A percentile compares a stretch with the other conserved stretches of the same genome.
Conservation (phyloP, 2,797 vertebrate genomes). For the Chelonia mydas region DNA sequence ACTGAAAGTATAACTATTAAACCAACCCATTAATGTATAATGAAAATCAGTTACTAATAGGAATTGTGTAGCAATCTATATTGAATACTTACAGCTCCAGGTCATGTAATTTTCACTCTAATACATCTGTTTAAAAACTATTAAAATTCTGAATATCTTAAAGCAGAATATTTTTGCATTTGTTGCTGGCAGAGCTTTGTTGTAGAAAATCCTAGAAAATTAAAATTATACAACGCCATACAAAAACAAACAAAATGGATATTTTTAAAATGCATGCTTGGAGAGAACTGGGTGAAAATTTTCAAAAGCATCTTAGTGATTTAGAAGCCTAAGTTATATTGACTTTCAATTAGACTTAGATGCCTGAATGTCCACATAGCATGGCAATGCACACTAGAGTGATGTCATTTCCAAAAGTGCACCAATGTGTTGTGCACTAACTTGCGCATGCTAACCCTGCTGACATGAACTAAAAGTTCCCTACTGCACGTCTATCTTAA, state of each 20-base stretch:
- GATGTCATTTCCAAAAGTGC: not conserved
- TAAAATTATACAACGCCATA: slow-evolving; percentile 67
- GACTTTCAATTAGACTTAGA: slow-evolving; percentile 8
- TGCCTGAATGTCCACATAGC: slow-evolving; percentile 23
- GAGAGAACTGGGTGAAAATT: slow-evolving; percentile 49
- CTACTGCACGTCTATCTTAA: not conserved
- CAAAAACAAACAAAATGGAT: slow-evolving; percentile 71
- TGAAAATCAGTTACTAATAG: not conserved
- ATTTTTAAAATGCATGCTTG: slow-evolving; percentile 51
- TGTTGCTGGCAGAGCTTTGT: slow-evolving; percentile 56
- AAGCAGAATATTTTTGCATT: slow-evolving; percentile 71
- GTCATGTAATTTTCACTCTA: slow-evolving; percentile 41
- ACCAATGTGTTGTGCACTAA: not conserved
- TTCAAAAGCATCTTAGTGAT: slow-evolving; percentile 66
- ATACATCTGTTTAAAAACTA: slow-evolving; percentile 53
- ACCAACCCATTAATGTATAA: slow-evolving; percentile 3
- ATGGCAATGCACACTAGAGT: not conserved
- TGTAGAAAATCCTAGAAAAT: slow-evolving; percentile 71
- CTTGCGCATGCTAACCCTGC: not conserved
- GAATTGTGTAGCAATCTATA: slow-evolving; percentile 8
- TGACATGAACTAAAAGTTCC: not conserved
- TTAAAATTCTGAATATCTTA: slow-evolving; percentile 51
- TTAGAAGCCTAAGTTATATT: slow-evolving; percentile 54
- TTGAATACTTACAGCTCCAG: slow-evolving; percentile 20
- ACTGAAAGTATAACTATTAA: not conserved